Evolutionary conservation across 2,113 vertebrate species (phyloP), one percentile per base, ranked within the genome.

Genomic region (Mesitornis unicolor): DNA sequence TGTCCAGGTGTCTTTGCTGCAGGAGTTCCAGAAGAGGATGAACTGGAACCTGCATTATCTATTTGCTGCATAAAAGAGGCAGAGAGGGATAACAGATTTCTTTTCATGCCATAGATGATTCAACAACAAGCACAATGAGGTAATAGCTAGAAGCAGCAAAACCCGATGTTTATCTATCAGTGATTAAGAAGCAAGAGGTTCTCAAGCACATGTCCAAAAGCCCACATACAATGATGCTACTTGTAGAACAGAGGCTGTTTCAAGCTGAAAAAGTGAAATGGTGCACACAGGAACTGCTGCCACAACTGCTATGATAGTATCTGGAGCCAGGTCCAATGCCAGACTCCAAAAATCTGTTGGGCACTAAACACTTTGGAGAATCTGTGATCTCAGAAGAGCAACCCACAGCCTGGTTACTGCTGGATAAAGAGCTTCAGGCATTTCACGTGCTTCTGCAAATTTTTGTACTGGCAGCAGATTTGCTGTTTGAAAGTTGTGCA

Each of bases 1-100:
- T 98, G 98, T 35, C 97, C 97, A 25, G 97, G 53, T 13, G 96
- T 76, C 61, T 98, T 98, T 87, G 93, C 84, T 54, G 93, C 65
- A 94, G 98, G 87, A 69, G 91, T 29, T 36, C 96, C 57, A 83
- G 96, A 25, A 50, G 97, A 95, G 8, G 97, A 97, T 8, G 97
- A 90, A 70, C 96, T 84, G 43, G 98, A 79, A 71, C 87, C 54
- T 59, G 89, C 56, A 82, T 83, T 97, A 77, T 98, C 98, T 21
- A 90, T 65, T 94, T 98, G 96, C 96, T 96, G 73, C 42, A 78
- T 43, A 64, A 53, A 19, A 75, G 35, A 89, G 54, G 40, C 19
- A 89, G 19, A 60, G 29, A 87, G 22, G 8, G 33, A 16, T 33
- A 74, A 84, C 4, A 91, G 84, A 64, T 35, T 57, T 28, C 8